These are phyloP conservation scores for Melinaea marsaeus DNA, from an alignment of 2,888 invertebrate species.

Conservation along the genomic window DNA sequence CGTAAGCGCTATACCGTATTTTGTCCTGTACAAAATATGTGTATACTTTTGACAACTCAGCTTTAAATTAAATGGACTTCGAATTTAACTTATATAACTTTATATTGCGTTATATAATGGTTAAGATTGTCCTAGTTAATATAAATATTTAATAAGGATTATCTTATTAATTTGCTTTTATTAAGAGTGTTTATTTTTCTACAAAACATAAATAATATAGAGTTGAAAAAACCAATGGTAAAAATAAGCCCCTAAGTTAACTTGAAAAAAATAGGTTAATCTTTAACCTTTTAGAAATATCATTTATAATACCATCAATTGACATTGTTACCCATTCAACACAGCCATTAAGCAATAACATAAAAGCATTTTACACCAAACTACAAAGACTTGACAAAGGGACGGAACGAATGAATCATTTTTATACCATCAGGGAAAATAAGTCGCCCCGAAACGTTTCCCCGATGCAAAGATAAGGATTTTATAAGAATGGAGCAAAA, in stretches of 20 bases:
- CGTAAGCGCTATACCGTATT: not conserved
- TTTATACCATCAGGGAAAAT: constrained; percentile 16
- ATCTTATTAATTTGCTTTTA: no score
- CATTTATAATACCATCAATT: constrained; percentile 5
- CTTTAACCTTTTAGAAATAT: constrained; percentile 1
- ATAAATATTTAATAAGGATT: no score
- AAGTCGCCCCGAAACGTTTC: constrained; percentile 6
- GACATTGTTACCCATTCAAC: constrained; percentile 6
- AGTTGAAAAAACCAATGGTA: no score
- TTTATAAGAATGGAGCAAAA: constrained; percentile 10
- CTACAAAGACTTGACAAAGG: constrained; percentile 17
- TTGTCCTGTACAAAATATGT: no score
- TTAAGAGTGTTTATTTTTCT: no score
- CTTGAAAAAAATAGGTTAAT: not conserved
- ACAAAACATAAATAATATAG: no score
- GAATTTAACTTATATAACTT: not conserved
- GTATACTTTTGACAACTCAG: no score
- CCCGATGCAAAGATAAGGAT: constrained; percentile 9
- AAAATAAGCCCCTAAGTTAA: no score
- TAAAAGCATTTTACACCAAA: constrained; percentile 12
- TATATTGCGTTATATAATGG: no score
- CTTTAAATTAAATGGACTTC: not conserved
- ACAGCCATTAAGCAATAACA: constrained; percentile 8
- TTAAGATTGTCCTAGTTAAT: no score
- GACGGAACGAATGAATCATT: constrained; percentile 13